A percentile compares a stretch with the other conserved stretches of the same genome.
These are phyloP conservation scores for Pissodes strobi DNA, from an alignment of 1,140 invertebrate genomes.

Conservation along the genomic window DNA sequence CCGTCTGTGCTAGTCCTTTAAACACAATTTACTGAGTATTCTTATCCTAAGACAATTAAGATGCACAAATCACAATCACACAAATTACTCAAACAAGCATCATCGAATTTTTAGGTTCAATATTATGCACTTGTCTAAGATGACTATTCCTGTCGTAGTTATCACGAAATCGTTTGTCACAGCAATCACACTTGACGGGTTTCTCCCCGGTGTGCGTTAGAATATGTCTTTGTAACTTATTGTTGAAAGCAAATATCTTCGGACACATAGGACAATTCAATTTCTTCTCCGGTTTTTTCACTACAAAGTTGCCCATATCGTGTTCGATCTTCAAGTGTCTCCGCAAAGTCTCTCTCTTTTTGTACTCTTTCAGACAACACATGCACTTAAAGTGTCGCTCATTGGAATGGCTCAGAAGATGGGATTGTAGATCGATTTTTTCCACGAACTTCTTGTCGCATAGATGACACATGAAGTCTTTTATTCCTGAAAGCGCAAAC, in stretches of 20 bases:
- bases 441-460: conserved; percentile 97
- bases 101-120: conserved; percentile 18
- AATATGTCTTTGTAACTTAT: conserved; percentile 33
- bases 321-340: conserved; percentile 29
- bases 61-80: too few relatives aligned
- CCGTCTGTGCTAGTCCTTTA: too few relatives aligned
- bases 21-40: too few relatives aligned
- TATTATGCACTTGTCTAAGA: conserved; percentile 26
- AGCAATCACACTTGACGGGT: conserved; percentile 23
- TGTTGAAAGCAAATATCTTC: conserved; percentile 30
- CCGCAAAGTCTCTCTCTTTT: conserved; percentile 23
- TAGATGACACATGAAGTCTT: conserved; percentile 76
- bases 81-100: neutral
- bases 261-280: conserved; percentile 28
- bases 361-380: conserved; percentile 76
- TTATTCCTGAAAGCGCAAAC: conserved; percentile 28
- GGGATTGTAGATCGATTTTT: conserved; percentile 96
- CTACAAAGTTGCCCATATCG: conserved; percentile 20
- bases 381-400: conserved; percentile 95
- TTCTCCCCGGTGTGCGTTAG: conserved; percentile 30
- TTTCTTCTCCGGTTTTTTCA: conserved; percentile 27
- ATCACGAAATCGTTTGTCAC: conserved; percentile 30
- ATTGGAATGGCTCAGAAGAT: conserved; percentile 92
- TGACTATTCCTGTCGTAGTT: conserved; percentile 30
- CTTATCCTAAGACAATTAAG: too few relatives aligned